Evolutionary conservation across 2,797 vertebrate species (phyloP).

Genomic region (Falco novaeseelandiae): DNA sequence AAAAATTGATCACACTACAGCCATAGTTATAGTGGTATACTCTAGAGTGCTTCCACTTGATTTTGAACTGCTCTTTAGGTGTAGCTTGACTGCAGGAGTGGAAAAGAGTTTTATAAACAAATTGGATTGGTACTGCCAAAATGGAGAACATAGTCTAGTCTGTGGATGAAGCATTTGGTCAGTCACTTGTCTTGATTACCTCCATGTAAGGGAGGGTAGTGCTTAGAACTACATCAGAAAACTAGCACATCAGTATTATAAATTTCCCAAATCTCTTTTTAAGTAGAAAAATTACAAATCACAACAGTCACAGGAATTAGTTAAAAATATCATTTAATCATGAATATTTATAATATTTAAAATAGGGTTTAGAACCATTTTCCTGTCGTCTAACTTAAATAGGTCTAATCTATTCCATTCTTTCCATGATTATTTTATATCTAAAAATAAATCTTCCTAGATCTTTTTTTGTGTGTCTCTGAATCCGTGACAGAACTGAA

Average conservation of each 20-base stretch:
- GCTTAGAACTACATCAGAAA: not conserved
- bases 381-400: not conserved
- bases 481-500: not conserved
- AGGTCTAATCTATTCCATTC: not conserved
- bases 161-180: not conserved
- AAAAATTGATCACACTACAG: not conserved
- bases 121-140: not conserved
- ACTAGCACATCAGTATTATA: not conserved
- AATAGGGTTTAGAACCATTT: not conserved
- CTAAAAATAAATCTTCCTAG: not conserved
- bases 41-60: not conserved
- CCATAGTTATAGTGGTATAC: not conserved
- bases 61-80: not conserved
- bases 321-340: not conserved
- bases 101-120: not conserved
- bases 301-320: not conserved
- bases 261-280: not conserved
- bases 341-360: not conserved
- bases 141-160: accelerated
- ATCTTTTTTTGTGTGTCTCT: not conserved
- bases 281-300: not conserved
- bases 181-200: not conserved
- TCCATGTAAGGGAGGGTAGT: not conserved
- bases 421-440: not conserved
- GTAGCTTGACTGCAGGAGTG: not conserved